phyloP scores from a whole-genome alignment of 2,113 vertebrate species.

The Chinchilla lanigera region DNA sequence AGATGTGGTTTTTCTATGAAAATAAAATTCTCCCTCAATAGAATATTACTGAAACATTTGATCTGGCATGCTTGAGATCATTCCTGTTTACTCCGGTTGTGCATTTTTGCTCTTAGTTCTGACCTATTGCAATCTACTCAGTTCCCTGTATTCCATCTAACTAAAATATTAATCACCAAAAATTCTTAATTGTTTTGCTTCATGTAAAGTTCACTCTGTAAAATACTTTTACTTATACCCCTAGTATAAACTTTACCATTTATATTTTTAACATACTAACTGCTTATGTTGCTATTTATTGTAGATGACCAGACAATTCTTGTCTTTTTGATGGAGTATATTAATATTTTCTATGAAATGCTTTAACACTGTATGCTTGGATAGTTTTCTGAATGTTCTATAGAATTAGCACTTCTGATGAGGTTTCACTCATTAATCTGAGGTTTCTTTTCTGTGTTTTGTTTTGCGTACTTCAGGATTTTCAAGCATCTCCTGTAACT shows the following conservation, averaged over 20 bases:
- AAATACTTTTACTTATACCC: not conserved
- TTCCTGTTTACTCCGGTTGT: not conserved
- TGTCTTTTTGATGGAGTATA: not conserved
- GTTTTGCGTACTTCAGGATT: not conserved
- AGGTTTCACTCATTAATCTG: not conserved
- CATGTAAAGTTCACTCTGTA: not conserved
- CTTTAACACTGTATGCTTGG: not conserved
- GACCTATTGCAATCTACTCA: not conserved
- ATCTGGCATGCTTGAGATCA: not conserved
- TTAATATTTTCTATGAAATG: not conserved
- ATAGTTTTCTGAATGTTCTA: conserved; percentile 19
- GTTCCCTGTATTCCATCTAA: not conserved
- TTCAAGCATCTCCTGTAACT: not conserved
- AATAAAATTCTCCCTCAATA: not conserved
- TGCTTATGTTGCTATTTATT: not conserved
- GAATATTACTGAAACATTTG: not conserved
- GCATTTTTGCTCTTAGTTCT: not conserved
- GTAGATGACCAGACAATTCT: not conserved
- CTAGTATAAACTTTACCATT: not conserved
- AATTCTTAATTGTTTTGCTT: not conserved
- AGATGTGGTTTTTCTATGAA: not conserved
- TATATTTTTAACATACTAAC: not conserved
- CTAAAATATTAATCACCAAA: not conserved
- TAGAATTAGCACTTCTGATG: not conserved
- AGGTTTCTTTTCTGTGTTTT: not conserved